phyloP scores from a whole-genome alignment of 92 coral and sea anemone genomes.

The Phenganax stokvisi region DNA sequence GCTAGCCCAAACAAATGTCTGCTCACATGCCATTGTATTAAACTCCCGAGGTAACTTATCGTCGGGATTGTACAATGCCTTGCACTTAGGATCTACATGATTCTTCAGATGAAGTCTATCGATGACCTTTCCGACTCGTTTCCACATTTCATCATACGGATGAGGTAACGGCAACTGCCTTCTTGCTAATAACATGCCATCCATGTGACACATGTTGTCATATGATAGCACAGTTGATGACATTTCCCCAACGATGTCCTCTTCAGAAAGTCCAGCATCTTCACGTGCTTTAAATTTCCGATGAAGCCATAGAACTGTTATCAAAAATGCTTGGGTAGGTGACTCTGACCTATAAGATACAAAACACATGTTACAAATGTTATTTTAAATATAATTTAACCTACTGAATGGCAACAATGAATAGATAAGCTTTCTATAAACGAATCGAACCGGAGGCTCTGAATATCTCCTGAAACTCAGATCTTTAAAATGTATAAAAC shows the following conservation, averaged over 20 bases:
- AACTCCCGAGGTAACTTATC: constrained; percentile 21
- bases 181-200: neutral
- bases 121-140: neutral
- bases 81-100: neutral
- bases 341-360: constrained; percentile 40
- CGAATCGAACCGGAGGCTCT: too few relatives aligned
- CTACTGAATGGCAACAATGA: too few relatives aligned
- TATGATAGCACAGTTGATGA: constrained; percentile 9
- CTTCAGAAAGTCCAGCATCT: constrained; percentile 13
- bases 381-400: too few relatives aligned
- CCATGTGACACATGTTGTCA: constrained; percentile 12
- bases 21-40: constrained; percentile 48
- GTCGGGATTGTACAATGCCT: neutral
- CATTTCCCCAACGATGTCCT: neutral
- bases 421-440: too few relatives aligned
- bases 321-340: constrained; percentile 43
- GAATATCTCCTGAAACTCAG: too few relatives aligned
- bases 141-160: neutral
- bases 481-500: too few relatives aligned
- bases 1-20: constrained; percentile 51
- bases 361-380: too few relatives aligned
- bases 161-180: neutral
- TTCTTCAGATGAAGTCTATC: constrained; percentile 2
- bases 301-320: constrained; percentile 37
- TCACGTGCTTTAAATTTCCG: constrained; percentile 34